phyloP scores from a whole-genome alignment of 2,888 invertebrate species.

The Acronicta aceris region DNA sequence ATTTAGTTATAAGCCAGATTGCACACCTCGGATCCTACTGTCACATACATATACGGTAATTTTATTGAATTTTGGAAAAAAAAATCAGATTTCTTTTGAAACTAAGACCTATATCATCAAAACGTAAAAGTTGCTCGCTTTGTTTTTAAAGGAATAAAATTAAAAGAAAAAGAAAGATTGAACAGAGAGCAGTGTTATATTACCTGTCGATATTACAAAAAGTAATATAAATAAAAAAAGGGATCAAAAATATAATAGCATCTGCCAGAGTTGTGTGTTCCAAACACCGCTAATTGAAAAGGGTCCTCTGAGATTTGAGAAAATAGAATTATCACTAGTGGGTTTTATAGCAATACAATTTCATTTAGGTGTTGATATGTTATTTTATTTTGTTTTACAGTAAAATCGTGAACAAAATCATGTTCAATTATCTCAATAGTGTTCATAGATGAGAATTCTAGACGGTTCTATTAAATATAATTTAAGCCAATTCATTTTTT shows the following conservation, averaged over 20 bases:
- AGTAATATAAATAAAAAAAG: conserved; percentile 47
- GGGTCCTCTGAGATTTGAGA: conserved; percentile 43
- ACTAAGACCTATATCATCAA: too few relatives aligned
- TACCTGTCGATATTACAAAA: conserved; percentile 76
- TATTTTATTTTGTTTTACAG: background rate
- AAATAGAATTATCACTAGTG: conserved; percentile 49
- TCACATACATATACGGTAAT: too few relatives aligned
- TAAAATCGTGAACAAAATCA: too few relatives aligned
- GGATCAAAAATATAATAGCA: conserved; percentile 51
- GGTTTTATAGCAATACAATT: conserved; percentile 22
- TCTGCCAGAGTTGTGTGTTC: conserved; percentile 63
- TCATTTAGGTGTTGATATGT: background rate
- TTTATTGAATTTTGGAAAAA: too few relatives aligned
- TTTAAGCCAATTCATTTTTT: conserved; percentile 14
- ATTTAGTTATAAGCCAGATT: too few relatives aligned
- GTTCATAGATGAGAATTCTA: background rate
- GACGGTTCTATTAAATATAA: background rate
- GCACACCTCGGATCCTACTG: too few relatives aligned
- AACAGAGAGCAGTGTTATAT: conserved; percentile 39
- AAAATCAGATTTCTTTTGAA: too few relatives aligned
- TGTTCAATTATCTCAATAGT: too few relatives aligned
- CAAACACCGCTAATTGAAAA: conserved; percentile 75
- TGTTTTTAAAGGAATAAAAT: background rate
- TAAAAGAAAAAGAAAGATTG: background rate
- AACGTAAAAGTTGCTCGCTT: background rate